phyloP scores from a whole-genome alignment of 2,888 invertebrate species.

The Prenolepis imparis region DNA sequence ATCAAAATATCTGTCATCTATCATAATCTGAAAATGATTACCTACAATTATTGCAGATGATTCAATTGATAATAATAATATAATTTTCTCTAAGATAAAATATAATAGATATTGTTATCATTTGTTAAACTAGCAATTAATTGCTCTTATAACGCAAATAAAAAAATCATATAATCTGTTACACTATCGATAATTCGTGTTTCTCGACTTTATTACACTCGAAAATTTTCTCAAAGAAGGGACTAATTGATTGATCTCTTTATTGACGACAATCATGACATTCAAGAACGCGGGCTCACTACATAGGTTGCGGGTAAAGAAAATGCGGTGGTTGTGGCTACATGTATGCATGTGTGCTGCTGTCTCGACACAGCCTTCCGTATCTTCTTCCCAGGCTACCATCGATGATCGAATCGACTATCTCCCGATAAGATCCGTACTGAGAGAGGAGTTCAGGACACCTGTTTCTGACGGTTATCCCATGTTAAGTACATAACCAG shows the following conservation, averaged over 20 bases:
- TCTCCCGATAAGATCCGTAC: constrained; percentile 46
- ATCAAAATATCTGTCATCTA: neutral
- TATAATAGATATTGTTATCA: neutral
- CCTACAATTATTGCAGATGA: neutral
- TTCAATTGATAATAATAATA: neutral
- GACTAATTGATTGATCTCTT: constrained; percentile 51
- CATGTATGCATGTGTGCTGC: constrained; percentile 22
- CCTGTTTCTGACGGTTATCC: constrained; percentile 73
- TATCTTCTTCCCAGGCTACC: constrained; percentile 61
- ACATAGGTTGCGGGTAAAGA: constrained; percentile 26
- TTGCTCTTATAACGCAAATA: neutral
- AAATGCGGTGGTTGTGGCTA: constrained; percentile 5
- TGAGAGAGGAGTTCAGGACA: constrained; percentile 66
- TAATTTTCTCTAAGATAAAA: neutral
- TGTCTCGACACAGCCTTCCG: constrained; percentile 51
- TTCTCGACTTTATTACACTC: neutral
- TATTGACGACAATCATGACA: constrained; percentile 42
- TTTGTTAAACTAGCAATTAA: constrained; percentile 11
- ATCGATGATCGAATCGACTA: constrained; percentile 45
- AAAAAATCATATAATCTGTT: constrained; percentile 3
- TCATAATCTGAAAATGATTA: constrained; percentile 19
- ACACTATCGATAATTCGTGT: neutral
- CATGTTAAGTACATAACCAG: constrained; percentile 74
- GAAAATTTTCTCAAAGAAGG: constrained; percentile 19
- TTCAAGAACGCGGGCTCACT: constrained; percentile 20